phyloP scores from a whole-genome alignment of 2,113 vertebrate species.

The Camelus bactrianus region DNA sequence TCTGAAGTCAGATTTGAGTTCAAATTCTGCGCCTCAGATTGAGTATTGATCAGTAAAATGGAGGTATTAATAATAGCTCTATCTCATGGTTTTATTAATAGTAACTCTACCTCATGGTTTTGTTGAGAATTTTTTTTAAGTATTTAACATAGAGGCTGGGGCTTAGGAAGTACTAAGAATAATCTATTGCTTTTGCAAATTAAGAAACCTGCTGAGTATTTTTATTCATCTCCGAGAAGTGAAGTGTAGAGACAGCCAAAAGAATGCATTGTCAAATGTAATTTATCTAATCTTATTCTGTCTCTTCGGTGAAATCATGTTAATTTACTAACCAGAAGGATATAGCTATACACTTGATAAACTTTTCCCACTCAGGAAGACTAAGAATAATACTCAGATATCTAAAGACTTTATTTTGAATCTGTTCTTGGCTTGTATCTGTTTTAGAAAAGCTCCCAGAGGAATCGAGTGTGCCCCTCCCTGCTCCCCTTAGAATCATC shows the following conservation, averaged over 20 bases:
- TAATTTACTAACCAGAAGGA: background rate
- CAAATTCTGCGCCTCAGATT: background rate
- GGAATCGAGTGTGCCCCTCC: background rate
- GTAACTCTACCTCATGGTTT: background rate
- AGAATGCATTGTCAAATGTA: background rate
- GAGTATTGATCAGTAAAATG: slow-evolving; percentile 30
- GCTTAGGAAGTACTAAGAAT: background rate
- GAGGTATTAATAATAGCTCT: background rate
- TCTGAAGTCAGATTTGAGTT: background rate
- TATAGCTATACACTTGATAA: background rate
- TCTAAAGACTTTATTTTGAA: slow-evolving; percentile 34
- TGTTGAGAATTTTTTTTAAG: background rate
- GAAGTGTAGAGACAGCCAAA: background rate
- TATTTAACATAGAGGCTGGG: background rate
- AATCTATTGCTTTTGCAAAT: slow-evolving; percentile 43
- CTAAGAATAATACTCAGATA: background rate
- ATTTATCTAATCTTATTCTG: background rate
- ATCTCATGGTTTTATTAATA: background rate
- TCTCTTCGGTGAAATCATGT: background rate
- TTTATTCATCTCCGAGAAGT: slow-evolving; percentile 26
- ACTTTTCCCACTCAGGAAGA: background rate
- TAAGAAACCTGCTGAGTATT: background rate
- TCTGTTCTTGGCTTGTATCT: slow-evolving; percentile 18
- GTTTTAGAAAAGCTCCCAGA: background rate
- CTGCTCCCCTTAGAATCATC: background rate